Evolutionary conservation across 2,113 vertebrate genomes (phyloP), one percentile per base, ranked within the genome.

Genomic region (Malurus cyaneus): DNA sequence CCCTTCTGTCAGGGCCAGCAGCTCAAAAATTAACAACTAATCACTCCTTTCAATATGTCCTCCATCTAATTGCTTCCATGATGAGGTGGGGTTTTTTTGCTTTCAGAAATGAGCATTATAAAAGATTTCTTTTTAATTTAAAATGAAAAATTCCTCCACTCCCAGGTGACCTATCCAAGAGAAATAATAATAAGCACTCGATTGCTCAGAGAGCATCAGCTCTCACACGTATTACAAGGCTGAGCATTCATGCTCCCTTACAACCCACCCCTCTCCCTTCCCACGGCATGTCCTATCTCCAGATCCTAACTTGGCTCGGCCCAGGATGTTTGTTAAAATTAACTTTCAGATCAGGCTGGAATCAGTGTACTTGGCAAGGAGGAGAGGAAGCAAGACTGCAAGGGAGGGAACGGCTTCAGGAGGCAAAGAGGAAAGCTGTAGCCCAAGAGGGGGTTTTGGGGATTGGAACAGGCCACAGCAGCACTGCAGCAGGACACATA

Each of bases 91-190:
- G 1, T 20, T 77, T 79, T 65, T 86, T 88, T 29, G 9, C 91
- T 95, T 93, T 96, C 80, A 94, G 89, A 94, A 97, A 87, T 67
- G 86, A 96, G 84, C 65, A 93, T 96, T 92, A 89, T 89, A 94
- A 94, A 93, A 96, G 96, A 97, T 83, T 94, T 96, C 85, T 96
- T 91, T 97, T 95, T 96, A 96, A 97, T 97, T 97, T 95, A 91
- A 89, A 96, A 94, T 97, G 95, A 96, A 93, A 97, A 96, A 93
- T 93, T 93, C 89, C 90, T 92, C 86, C 61, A 59, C 83, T 96
- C 95, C 95, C 91, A 87, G 74, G 91, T 96, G 92, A 89, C 81
- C 89, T 92, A 89, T 94, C 94, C 94, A 92, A 97, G 91, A 97
- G 94, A 95, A 96, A 92, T 85, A 94, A 96, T 94, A 96, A 96